Conservation (phyloP, 2,888 invertebrate genomes). For the Caenorhabditis uteleia region DNA sequence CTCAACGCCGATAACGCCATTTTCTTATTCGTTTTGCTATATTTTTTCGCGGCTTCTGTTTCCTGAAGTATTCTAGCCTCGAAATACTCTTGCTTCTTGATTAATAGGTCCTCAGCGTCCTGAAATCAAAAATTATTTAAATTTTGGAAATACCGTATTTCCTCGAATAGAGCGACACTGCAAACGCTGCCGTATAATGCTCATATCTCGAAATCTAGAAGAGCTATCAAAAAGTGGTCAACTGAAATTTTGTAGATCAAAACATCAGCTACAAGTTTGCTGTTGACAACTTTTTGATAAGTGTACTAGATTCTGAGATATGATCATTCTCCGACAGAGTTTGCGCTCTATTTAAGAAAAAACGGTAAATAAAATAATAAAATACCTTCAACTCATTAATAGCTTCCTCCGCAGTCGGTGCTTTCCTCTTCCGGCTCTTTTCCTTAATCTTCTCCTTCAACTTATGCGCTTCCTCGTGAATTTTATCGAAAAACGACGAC, state of each 20-base stretch:
- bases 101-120: slow-evolving; percentile 50
- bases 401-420: slow-evolving; percentile 46
- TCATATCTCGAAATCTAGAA: too few species aligned
- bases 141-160: too few species aligned
- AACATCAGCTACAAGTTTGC: not conserved
- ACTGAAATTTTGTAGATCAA: too few species aligned
- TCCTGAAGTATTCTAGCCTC: slow-evolving; percentile 49
- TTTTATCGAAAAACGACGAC: slow-evolving; percentile 39
- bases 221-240: too few species aligned
- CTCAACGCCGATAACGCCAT: slow-evolving; percentile 50
- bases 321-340: too few species aligned
- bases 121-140: slow-evolving; percentile 1
- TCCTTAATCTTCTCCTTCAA: slow-evolving; percentile 43
- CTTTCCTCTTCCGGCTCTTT: slow-evolving; percentile 44
- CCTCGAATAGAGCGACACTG: too few species aligned
- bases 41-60: slow-evolving; percentile 44
- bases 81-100: slow-evolving; percentile 50
- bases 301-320: not conserved
- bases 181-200: too few species aligned
- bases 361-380: not conserved
- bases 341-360: not conserved
- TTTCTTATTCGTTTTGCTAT: slow-evolving; percentile 49
- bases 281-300: not conserved
- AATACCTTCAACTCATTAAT: slow-evolving; percentile 40
- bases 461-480: slow-evolving; percentile 38